Base-by-base conservation (phyloP, 2,888 invertebrate genomes). In the Eutolmus rufibarbis region DNA sequence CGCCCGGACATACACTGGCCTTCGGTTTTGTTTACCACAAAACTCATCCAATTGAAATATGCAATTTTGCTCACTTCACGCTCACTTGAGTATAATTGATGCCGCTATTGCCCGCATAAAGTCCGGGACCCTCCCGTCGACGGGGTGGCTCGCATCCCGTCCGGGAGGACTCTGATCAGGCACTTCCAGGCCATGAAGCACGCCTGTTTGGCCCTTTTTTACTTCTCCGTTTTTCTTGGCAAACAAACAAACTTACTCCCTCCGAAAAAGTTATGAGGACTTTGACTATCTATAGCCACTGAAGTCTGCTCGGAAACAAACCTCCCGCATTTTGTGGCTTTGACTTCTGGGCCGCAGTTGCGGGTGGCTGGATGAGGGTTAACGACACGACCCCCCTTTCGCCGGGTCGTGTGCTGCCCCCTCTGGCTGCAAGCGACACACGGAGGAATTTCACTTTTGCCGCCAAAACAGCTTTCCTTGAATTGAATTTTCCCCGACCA, bases 391-490 rank as follows among this genome's bases (percentile, higher is more conserved):
- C 43, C 12, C 28, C 57, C 66, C 12, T 66, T 43, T 46, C 66
- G 28, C 7, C 7, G 66, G 23, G 66, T 9, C 23, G 57, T 57
- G 57, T 57, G 23, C 57, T 12, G 23, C 57, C 12, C 43, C 43
- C 43, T 51, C 51, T 51, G 4, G 57, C 28, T 28, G 66, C 66
- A 66, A 12, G 66, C 66, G 81, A 56, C 56, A n/a, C 28, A 81
- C 56, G 34, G 8, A 81, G 81, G 81, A 81, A 56, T 81, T 87
- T 84, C 86, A 86, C 86, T 86, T 86, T 87, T 86, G 82, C 86
- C 86, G 87, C 87, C 84, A 88, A 87, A 86, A 86, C 85, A 89
- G 89, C 89, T 89, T 89, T 89, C 89, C 87, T 87, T 89, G 87
- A 87, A 87, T 76, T 40, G 84, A 79, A 87, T 87, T 84, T 81